Evolutionary conservation across 2,888 invertebrate species (phyloP).

Genomic region (Prosapia bicincta): DNA sequence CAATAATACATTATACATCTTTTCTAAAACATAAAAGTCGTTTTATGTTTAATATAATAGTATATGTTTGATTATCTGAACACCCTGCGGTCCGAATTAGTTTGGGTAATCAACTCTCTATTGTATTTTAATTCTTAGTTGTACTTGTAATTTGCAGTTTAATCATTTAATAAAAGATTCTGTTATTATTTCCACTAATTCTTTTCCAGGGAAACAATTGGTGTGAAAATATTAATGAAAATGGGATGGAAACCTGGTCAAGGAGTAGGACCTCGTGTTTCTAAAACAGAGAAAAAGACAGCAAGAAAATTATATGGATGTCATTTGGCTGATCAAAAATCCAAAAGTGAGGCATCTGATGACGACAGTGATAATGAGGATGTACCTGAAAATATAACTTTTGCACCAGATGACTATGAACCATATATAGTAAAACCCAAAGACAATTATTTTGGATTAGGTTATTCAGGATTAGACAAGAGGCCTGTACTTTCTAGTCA

Average conservation of each 20-base stretch:
- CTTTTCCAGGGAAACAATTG: conserved; percentile 73
- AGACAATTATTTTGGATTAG: conserved; percentile 72
- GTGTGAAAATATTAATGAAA: conserved; percentile 75
- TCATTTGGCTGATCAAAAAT: conserved; percentile 41
- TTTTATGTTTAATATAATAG: too few relatives aligned
- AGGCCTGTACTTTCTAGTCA: conserved; percentile 55
- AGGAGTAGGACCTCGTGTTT: conserved; percentile 67
- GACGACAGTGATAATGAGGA: conserved; percentile 52
- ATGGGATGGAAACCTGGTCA: conserved; percentile 95
- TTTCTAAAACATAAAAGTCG: too few relatives aligned
- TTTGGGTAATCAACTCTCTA: too few relatives aligned
- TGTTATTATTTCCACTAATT: too few relatives aligned
- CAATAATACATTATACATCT: too few relatives aligned
- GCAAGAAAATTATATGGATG: conserved; percentile 48
- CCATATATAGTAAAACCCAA: conserved; percentile 70
- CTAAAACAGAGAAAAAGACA: conserved; percentile 46
- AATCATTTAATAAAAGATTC: too few relatives aligned
- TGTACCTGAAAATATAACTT: conserved; percentile 56
- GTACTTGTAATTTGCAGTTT: too few relatives aligned
- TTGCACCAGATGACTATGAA: conserved; percentile 80
- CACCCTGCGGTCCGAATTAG: too few relatives aligned
- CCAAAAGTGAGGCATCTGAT: conserved; percentile 43
- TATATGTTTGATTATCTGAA: too few relatives aligned
- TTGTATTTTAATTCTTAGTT: too few relatives aligned
- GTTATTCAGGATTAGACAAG: conserved; percentile 69